Base-by-base conservation (phyloP, 92 coral and sea anemone species). In the Epizoanthus illoricatus region DNA sequence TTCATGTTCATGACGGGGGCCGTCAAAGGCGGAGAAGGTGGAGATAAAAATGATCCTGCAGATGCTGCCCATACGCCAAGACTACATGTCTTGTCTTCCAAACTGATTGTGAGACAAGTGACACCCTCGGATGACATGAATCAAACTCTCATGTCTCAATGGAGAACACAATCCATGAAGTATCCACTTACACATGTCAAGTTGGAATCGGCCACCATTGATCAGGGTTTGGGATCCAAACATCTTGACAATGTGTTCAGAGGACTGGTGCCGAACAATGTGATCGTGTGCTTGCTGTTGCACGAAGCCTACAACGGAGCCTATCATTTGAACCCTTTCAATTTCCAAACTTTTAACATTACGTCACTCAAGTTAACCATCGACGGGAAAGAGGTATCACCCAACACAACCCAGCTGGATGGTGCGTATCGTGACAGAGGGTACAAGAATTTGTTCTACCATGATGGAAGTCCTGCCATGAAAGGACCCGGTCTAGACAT, bases 251-350 rank as follows among this genome's bases (percentile, higher is more conserved):
- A 86, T 39, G 17, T 72, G 0, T 86, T 62, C 49, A 71, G 75
- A n/a, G 86, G 85, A 5, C 76, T 65, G 17, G 71, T 83, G 0
- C 90, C 90, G 12, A 73, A 83, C 4, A 65, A 81, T 36, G 0
- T 82, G 24, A 47, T 69, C 5, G 16, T 87, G 16, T 84, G 73
- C 20, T 49, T 72, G 73, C 79, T 87, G 40, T 47, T 41, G 19
- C 61, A 83, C 42, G 86, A 67, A 56, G 84, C 90, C 4, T 81
- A 9, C 75, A 86, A 73, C 57, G 89, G 86, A 1, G 43, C 15
- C 24, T 69, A 61, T 49, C 24, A 5, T 54, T 74, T 71, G 52
- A 87, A 83, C 62, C 87, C 90, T 9, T 81, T 5, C 5, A 61
- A 61, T 13, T 61, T 61, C 24, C 81, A 66, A 5, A 58, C 81